Evolutionary conservation across 2,113 vertebrate genomes (phyloP), one percentile per base, ranked within the genome.

Genomic region (Sorex araneus): DNA sequence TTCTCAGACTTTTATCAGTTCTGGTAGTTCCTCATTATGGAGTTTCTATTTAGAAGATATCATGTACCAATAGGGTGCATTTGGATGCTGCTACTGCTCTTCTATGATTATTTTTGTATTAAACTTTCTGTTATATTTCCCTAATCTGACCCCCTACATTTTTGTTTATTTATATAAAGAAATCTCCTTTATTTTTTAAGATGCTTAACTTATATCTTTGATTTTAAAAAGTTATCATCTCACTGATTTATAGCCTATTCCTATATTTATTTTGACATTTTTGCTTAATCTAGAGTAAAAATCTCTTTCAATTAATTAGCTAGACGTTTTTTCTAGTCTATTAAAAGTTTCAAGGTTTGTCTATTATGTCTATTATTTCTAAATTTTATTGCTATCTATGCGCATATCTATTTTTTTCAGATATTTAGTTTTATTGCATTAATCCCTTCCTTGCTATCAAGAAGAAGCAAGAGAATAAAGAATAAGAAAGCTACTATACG

Each of bases 11-110:
- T 32, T 27, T n/a, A 63, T 50, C 2, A 40, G 3, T 57, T 75
- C 40, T 77, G 11, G 64, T 2, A 76, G 15, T 70, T 87, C 90
- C 82, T 63, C n/a, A 87, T 5, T 63, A 21, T 27, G 27, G 0
- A 40, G 77, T 47, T 76, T 87, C 64, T 63, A 70, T 50, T 94
- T 76, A 70, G 70, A 82, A 82, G 34, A 25, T 87, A 70, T 63
- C 19, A 13, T 2, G 32, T 71, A 66, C 12, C 8, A 64, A 64
- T 28, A 82, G 54, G 23, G 47, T 40, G 67, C 9, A 78, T 73
- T 47, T 54, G 13, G 15, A 54, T 54, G 15, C 4, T 69, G 47
- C 66, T 36, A 32, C 67, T 78, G 16, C 67, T 78, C 32, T 78
- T 78, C 32, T 87, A 69, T 3, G 66, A 47, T 66, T 76, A 66